A percentile compares a stretch with the other conserved stretches of the same genome.
These are phyloP conservation scores for Squalus acanthias DNA, from an alignment of 2,797 vertebrate genomes.

Conservation along the genomic window DNA sequence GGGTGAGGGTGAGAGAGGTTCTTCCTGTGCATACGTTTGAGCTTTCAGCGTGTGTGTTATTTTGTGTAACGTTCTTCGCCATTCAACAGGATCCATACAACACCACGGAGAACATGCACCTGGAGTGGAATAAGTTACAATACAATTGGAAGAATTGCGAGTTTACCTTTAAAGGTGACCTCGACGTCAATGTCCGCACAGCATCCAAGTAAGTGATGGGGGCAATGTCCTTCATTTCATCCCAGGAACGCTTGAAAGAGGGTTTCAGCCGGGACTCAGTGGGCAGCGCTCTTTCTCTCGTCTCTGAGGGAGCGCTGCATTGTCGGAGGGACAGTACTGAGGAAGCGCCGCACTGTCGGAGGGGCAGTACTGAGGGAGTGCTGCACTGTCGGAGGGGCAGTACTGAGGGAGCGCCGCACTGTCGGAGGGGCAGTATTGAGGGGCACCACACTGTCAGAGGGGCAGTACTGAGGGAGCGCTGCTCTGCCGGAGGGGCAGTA, in stretches of 20 bases:
- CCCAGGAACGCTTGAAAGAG: neutral
- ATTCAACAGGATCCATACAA: slow-evolving; percentile 86
- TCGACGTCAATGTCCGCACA: slow-evolving; percentile 92
- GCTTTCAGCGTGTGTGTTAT: neutral
- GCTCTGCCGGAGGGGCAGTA: neutral
- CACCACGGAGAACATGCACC: slow-evolving; percentile 96
- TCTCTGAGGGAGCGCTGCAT: neutral
- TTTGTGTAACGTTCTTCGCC: too few species aligned
- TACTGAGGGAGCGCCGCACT: neutral
- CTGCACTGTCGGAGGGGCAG: neutral
- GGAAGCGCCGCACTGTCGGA: neutral
- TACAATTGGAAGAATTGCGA: slow-evolving; percentile 90
- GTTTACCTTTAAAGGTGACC: slow-evolving; percentile 86
- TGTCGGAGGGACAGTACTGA: neutral
- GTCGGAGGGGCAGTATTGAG: neutral
- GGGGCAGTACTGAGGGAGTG: neutral
- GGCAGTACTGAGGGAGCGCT: neutral
- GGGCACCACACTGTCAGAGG: neutral
- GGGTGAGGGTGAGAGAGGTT: neutral
- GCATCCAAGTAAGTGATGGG: slow-evolving; percentile 83
- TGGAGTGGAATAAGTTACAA: slow-evolving; percentile 90
- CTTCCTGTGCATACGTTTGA: neutral
- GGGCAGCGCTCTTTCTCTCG: neutral
- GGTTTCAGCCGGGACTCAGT: neutral
- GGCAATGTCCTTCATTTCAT: neutral